Evolutionary conservation across 1,140 invertebrate genomes (phyloP).

Genomic region (Diorhabda sublineata): DNA sequence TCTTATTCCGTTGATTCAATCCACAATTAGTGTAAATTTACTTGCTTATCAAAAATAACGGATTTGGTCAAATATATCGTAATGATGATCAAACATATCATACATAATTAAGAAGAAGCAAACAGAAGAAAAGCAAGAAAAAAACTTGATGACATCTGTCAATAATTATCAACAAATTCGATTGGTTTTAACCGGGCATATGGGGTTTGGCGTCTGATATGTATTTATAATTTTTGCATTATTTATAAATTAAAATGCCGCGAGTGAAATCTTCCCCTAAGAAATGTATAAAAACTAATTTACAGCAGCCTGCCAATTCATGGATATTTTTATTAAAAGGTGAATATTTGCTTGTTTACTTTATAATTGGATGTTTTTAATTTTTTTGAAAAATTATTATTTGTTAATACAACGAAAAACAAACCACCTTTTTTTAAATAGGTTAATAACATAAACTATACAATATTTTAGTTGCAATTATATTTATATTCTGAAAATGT

Average conservation of each 20-base stretch:
- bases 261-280: conserved; percentile 55
- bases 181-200: conserved; percentile 1
- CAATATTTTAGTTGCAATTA: no score
- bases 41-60: no score
- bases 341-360: conserved; percentile 34
- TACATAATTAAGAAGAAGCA: no score
- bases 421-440: no score
- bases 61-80: no score
- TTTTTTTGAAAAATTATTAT: neutral
- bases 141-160: neutral
- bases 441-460: no score
- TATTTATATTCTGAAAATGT: no score
- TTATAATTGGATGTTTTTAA: neutral
- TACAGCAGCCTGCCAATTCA: conserved; percentile 51
- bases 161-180: conserved; percentile 3
- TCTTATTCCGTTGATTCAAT: no score
- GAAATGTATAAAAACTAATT: conserved; percentile 53
- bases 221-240: neutral
- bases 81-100: no score
- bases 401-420: neutral
- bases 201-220: conserved; percentile 1
- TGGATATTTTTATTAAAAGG: conserved; percentile 65
- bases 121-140: no score
- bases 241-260: conserved; percentile 45
- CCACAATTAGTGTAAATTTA: no score